A percentile compares a stretch with the other conserved stretches of the same genome.
phyloP scores from a whole-genome alignment of 2,888 invertebrate species.

The Fabriciana adippe region DNA sequence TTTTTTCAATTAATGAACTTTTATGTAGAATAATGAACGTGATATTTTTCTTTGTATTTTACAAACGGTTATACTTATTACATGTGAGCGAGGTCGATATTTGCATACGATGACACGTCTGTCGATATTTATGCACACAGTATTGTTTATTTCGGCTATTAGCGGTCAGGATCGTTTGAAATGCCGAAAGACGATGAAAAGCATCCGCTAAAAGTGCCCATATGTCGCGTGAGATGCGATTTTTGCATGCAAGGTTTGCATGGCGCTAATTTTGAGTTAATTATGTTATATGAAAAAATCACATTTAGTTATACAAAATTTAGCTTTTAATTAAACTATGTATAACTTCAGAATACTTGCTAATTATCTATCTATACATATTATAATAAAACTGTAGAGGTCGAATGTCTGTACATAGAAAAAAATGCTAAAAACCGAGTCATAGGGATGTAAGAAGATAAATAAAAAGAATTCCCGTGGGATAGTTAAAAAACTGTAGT shows the following conservation, averaged over 20 bases:
- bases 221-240: slow-evolving; percentile 53
- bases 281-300: too few relatives aligned
- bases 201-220: slow-evolving; percentile 58
- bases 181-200: slow-evolving; percentile 39
- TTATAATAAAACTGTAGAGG: too few relatives aligned
- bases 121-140: slow-evolving; percentile 17
- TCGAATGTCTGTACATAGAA: too few relatives aligned
- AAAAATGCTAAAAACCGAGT: too few relatives aligned
- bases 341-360: too few relatives aligned
- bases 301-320: too few relatives aligned
- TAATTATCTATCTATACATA: too few relatives aligned
- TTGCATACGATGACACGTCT: slow-evolving; percentile 7
- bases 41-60: background rate
- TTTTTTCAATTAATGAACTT: background rate
- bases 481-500: too few relatives aligned
- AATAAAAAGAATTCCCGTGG: too few relatives aligned
- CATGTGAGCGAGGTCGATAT: slow-evolving; percentile 3
- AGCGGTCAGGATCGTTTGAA: slow-evolving; percentile 45
- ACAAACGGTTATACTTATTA: background rate
- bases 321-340: too few relatives aligned
- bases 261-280: slow-evolving; percentile 1
- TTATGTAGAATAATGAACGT: background rate
- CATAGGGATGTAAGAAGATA: too few relatives aligned
- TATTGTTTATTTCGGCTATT: slow-evolving; percentile 44
- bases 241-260: slow-evolving; percentile 44